These are phyloP conservation scores for Hozukius guyotensis DNA, from an alignment of 2,797 vertebrate species.

Conservation along the genomic window DNA sequence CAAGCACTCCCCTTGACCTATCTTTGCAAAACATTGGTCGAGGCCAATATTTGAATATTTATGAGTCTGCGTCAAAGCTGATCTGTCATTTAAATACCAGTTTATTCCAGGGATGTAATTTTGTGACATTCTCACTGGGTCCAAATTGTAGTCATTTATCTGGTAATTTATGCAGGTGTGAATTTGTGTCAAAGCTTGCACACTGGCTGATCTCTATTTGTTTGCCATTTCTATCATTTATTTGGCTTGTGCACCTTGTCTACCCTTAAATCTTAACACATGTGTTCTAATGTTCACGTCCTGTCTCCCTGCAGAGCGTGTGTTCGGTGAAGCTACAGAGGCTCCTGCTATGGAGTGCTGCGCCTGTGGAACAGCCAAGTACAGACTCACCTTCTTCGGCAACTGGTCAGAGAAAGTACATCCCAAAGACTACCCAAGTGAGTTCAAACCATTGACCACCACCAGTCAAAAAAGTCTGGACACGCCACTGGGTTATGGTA, in stretches of 20 bases:
- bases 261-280: not conserved
- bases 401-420: conserved; percentile 98
- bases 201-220: not conserved
- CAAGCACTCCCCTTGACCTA: conserved; percentile 56
- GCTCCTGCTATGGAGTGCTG: conserved; percentile 90
- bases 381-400: conserved; percentile 95
- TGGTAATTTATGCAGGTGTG: conserved; percentile 28
- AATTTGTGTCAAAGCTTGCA: not conserved
- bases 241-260: not conserved
- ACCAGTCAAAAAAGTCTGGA: not conserved
- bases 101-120: conserved; percentile 30
- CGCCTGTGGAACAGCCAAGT: conserved; percentile 97
- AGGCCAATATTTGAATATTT: conserved; percentile 59
- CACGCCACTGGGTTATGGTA: not conserved
- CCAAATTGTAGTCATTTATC: conserved; percentile 16
- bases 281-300: not conserved
- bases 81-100: conserved; percentile 48
- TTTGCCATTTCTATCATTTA: not conserved
- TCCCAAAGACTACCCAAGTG: conserved; percentile 96
- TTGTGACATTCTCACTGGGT: conserved; percentile 32
- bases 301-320: conserved; percentile 79
- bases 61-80: conserved; percentile 40
- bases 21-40: conserved; percentile 58
- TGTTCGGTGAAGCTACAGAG: conserved; percentile 83
- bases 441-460: conserved; percentile 69